These are phyloP conservation scores for Oryzias celebensis DNA, from an alignment of 2,113 vertebrate genomes.

Conservation along the genomic window DNA sequence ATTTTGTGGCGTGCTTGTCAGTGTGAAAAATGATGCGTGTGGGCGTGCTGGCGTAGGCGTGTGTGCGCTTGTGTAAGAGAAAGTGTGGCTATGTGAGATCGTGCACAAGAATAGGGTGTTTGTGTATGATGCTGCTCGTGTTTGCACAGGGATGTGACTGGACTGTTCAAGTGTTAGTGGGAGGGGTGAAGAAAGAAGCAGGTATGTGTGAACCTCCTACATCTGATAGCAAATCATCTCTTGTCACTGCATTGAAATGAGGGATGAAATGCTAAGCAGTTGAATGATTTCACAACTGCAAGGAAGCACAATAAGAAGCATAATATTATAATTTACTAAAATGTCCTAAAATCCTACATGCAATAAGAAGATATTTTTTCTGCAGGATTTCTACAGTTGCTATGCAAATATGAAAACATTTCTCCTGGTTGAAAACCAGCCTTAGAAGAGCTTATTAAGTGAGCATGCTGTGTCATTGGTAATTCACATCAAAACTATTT, in stretches of 20 bases:
- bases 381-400: constrained; percentile 10
- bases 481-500: constrained; percentile 2
- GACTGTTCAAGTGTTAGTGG: constrained; percentile 8
- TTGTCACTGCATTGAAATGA: constrained; percentile 3
- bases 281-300: not conserved
- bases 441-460: not conserved
- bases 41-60: constrained; percentile 49
- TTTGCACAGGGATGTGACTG: constrained; percentile 9
- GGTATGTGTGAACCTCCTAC: constrained; percentile 62
- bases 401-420: constrained; percentile 28
- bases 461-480: not conserved
- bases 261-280: not conserved
- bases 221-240: constrained; percentile 31
- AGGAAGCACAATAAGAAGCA: not conserved
- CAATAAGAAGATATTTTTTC: not conserved
- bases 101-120: not conserved
- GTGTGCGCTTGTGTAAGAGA: constrained; percentile 17
- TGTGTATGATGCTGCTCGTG: constrained; percentile 7
- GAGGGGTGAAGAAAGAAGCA: constrained; percentile 28
- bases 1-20: constrained; percentile 13
- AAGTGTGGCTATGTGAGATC: not conserved
- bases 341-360: not conserved
- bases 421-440: not conserved
- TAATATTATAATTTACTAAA: not conserved
- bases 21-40: constrained; percentile 55